These are phyloP conservation scores for Monopis laevigella DNA, from an alignment of 2,888 invertebrate species.

Conservation along the genomic window DNA sequence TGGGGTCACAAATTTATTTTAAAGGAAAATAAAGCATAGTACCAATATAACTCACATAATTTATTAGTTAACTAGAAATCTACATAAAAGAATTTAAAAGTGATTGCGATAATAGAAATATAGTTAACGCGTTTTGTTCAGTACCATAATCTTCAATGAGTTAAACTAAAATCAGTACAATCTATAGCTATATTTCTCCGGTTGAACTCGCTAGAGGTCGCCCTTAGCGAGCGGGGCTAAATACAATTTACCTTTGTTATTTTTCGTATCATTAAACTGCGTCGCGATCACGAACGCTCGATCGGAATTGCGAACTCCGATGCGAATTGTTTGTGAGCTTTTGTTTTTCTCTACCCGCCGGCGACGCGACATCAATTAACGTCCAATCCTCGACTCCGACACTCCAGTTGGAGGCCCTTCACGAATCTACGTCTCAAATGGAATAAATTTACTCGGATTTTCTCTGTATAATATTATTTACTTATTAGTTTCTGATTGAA, in stretches of 20 bases:
- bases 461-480: slow-evolving; percentile 2
- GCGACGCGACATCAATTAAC: slow-evolving; percentile 65
- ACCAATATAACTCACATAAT: too few species aligned
- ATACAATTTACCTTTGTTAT: slow-evolving; percentile 69
- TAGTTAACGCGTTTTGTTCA: too few species aligned
- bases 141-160: too few species aligned
- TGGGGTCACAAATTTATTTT: too few species aligned
- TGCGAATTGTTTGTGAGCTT: slow-evolving; percentile 66
- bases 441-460: slow-evolving; percentile 31
- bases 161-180: slow-evolving; percentile 4
- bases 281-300: slow-evolving; percentile 62
- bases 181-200: slow-evolving; percentile 3
- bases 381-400: slow-evolving; percentile 47
- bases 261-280: slow-evolving; percentile 68
- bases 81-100: too few species aligned
- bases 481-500: slow-evolving; percentile 3
- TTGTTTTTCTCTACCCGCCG: slow-evolving; percentile 55
- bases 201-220: slow-evolving; percentile 1
- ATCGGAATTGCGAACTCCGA: slow-evolving; percentile 63
- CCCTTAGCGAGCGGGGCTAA: slow-evolving; percentile 50
- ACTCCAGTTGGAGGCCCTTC: slow-evolving; percentile 40
- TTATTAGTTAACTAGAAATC: too few species aligned
- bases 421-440: slow-evolving; percentile 34
- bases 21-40: too few species aligned
- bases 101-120: too few species aligned